Evolutionary conservation across 2,797 vertebrate species (phyloP).

Genomic region (Oreochromis grahami): DNA sequence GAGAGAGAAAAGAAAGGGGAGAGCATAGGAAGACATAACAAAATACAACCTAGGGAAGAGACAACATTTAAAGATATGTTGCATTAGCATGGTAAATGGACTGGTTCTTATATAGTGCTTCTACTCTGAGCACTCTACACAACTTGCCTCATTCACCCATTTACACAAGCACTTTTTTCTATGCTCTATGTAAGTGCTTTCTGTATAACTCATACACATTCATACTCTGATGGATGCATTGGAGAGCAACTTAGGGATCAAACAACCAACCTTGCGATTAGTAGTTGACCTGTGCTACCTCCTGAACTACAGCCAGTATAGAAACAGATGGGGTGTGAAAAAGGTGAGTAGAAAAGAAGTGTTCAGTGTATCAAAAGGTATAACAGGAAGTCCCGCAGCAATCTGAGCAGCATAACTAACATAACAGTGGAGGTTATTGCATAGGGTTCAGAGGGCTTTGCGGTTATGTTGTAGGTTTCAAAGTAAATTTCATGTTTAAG

Average conservation of each 20-base stretch:
- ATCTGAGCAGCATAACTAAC: neutral
- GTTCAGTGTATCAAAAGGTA: neutral
- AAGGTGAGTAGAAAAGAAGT: neutral
- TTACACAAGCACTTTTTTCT: neutral
- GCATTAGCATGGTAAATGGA: neutral
- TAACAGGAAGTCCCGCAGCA: neutral
- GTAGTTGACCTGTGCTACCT: neutral
- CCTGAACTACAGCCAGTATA: neutral
- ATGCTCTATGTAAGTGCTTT: neutral
- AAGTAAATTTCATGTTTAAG: neutral
- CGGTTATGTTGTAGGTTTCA: neutral
- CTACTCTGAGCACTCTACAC: neutral
- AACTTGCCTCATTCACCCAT: neutral
- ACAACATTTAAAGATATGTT: neutral
- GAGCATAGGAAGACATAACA: accelerated
- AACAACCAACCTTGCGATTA: neutral
- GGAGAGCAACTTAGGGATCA: neutral
- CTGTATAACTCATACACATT: neutral
- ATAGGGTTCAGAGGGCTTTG: neutral
- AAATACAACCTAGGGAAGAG: neutral
- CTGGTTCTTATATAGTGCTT: neutral
- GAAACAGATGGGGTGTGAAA: neutral
- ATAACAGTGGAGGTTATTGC: neutral
- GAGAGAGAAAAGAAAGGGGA: neutral
- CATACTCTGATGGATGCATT: accelerated